Evolutionary conservation across 2,888 invertebrate species (phyloP).

Genomic region (Harpalus rubripes): DNA sequence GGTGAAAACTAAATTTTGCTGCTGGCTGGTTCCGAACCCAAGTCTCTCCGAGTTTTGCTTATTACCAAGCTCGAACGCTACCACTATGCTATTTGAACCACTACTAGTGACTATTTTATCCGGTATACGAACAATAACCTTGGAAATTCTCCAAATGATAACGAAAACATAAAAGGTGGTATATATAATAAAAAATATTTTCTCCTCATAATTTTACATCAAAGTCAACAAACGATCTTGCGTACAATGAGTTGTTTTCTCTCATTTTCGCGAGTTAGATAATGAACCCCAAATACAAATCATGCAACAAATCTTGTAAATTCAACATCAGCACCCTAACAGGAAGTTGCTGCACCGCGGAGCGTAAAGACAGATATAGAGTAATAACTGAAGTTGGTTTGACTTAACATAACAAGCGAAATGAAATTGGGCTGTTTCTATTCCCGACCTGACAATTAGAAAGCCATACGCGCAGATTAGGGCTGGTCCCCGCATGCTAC

Average conservation of each 20-base stretch:
- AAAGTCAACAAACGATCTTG: neutral
- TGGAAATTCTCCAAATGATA: no score
- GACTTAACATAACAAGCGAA: slow-evolving; percentile 61
- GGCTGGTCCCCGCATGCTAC: slow-evolving; percentile 4
- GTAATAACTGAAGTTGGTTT: slow-evolving; percentile 43
- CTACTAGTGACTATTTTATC: no score
- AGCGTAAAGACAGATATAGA: neutral
- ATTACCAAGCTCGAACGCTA: no score
- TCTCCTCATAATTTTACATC: neutral
- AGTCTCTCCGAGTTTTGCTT: no score
- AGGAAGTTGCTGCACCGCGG: neutral
- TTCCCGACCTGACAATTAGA: slow-evolving; percentile 55
- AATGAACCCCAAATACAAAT: neutral
- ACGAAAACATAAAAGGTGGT: no score
- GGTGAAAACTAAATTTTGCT: no score
- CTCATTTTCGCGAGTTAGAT: neutral
- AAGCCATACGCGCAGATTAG: slow-evolving; percentile 63
- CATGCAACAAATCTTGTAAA: neutral
- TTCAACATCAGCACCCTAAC: neutral
- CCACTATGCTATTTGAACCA: no score
- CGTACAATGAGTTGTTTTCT: neutral
- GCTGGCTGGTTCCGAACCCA: no score
- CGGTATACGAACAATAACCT: no score
- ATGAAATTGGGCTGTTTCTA: slow-evolving; percentile 50
- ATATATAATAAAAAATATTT: no score